Evolutionary conservation across 2,113 vertebrate species (phyloP), one percentile per base, ranked within the genome.

Genomic region (Andinoacara biseriatus): DNA sequence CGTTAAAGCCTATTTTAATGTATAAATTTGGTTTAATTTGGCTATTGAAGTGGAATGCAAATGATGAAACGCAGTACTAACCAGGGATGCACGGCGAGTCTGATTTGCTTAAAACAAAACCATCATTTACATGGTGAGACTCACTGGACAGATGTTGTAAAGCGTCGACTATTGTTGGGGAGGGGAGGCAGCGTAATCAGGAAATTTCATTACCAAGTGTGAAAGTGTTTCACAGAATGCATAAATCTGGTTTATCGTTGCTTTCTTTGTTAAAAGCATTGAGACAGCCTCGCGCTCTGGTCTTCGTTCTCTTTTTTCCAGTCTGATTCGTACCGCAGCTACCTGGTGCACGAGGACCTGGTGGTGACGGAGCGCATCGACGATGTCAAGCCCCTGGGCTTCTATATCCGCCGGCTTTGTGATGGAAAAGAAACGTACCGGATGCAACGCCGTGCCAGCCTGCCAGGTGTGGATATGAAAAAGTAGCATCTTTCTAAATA

Each of bases 331-430:
- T 98, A 98, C 89, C 97, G 96, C 89, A 97, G 97, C 5, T 98
- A 97, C 57, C 90, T 99, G 83, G 96, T 99, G 85, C 97, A 94
- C 57, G 97, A 99, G 95, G 97, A 99, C 86, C 94, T 99, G 95
- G 96, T 98, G 88, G 97, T 98, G 80, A 97, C 97, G 0, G 97
- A 98, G 91, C 96, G 97, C 33, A 96, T 99, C 0, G 95, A 96
- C 13, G 96, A 98, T 5, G 88, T 98, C 61, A 95, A 96, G 54
- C 96, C 97, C 1, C 91, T 99, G 90, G 97, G 97, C n/a, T 96
- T 96, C 88, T 98, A 98, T 93, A 98, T 99, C 91, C 97, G 96
- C 87, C 96, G 96, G 7, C 97, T 98, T 88, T 99, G 98, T 86
- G 95, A 96, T 7, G 97, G 97, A 1, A 97, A 96, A 89, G 96